These are phyloP conservation scores for Macquaria ambigua DNA, from an alignment of 2,113 vertebrate genomes.

Conservation along the genomic window DNA sequence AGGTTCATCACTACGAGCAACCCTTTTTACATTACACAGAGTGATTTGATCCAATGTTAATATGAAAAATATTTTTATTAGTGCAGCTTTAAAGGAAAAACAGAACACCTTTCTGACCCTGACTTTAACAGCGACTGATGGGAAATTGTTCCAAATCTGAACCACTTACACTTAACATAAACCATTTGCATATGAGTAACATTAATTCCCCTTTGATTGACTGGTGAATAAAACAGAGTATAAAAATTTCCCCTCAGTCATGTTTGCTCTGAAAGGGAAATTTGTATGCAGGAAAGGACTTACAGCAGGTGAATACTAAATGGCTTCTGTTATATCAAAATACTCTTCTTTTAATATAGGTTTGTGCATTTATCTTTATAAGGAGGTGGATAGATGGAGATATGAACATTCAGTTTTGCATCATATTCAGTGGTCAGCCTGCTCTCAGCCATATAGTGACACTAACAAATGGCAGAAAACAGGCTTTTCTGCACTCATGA, in stretches of 20 bases:
- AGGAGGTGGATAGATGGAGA: constrained; percentile 10
- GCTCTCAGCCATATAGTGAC: constrained; percentile 8
- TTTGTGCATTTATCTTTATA: not conserved
- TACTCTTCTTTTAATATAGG: not conserved
- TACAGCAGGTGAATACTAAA: not conserved
- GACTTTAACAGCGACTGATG: constrained; percentile 19
- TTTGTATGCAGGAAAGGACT: constrained; percentile 3
- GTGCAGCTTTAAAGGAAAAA: not conserved
- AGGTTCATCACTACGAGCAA: not conserved
- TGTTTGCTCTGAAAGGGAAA: constrained; percentile 39
- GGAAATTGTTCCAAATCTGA: constrained; percentile 9
- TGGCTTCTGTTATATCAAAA: not conserved
- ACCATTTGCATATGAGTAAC: constrained; percentile 52
- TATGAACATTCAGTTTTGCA: not conserved
- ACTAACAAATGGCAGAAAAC: constrained; percentile 9
- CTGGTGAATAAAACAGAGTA: constrained; percentile 5
- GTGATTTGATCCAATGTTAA: not conserved
- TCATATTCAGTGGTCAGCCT: not conserved
- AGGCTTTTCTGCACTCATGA: not conserved
- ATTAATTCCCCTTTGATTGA: constrained; percentile 36
- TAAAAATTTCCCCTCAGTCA: constrained; percentile 25
- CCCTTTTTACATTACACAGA: not conserved
- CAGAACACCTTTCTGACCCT: not conserved
- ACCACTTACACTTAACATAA: constrained; percentile 14
- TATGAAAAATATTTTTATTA: not conserved